Base-by-base conservation (phyloP, 2,888 invertebrate genomes). In the Carterocephalus palaemon region DNA sequence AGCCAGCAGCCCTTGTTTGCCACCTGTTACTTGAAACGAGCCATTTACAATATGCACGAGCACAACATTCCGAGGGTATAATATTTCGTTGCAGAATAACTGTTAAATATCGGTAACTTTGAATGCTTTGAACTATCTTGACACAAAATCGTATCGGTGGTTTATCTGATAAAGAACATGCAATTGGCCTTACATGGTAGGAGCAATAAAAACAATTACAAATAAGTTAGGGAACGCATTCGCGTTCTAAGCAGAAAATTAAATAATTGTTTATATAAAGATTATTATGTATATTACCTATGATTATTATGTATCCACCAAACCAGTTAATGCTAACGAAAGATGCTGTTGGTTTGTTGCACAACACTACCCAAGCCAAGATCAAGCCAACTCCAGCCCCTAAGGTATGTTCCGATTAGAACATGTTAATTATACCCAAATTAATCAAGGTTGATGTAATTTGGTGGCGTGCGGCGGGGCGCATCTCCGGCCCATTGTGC, bases 401-500 rank as follows among this genome's bases (percentile, higher is more conserved):
- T 15, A 32, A 16, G 20, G 19, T n/a, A n/a, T n/a, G n/a, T n/a
- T n/a, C n/a, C n/a, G n/a, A n/a, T n/a, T n/a, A n/a, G n/a, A n/a
- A n/a, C 20, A 40, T 17, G 28, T 41, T 59, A 64, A 66, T 60
- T 57, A 63, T 52, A 52, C 51, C 55, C 53, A 50, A 67, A 64
- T 60, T 52, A 64, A 49, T 57, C 65, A 75, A 77, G 80, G 76
- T 71, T 71, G 69, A 66, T 54, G 56, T 56, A 59, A 61, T 67
- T 63, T 57, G 57, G 60, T 54, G 54, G 54, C 54, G 20, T 9
- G 12, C 67, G 68, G 57, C 62, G 69, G 62, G 64, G 64, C 76
- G 80, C 72, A 84, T 85, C 83, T 75, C 85, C 85, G 75, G 73
- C 64, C 70, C 64, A 79, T 85, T 84, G 84, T 83, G 64, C 70